A percentile compares a stretch with the other conserved stretches of the same genome.
phyloP scores from a whole-genome alignment of 2,113 vertebrate species.

The Gavia stellata region DNA sequence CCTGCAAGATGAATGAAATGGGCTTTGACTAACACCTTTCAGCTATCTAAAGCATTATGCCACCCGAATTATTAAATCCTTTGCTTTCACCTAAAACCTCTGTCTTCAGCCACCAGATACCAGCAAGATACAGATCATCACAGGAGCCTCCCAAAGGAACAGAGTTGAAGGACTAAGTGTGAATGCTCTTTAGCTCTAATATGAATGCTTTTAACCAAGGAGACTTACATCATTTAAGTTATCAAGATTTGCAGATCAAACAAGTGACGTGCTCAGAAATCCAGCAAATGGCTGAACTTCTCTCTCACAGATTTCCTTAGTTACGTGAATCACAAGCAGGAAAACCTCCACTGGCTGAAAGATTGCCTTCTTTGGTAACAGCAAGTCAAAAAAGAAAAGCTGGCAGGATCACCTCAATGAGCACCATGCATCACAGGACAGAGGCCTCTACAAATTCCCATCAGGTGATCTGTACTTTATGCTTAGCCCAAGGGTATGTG shows the following conservation, averaged over 20 bases:
- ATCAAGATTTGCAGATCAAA: conserved; percentile 19
- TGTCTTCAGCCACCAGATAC: neutral
- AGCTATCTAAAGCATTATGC: neutral
- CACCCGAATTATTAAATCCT: neutral
- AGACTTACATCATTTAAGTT: neutral
- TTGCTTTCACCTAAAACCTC: neutral
- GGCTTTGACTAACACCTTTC: neutral
- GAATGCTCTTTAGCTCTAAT: neutral
- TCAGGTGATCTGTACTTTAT: neutral
- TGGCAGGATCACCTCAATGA: neutral
- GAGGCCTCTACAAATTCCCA: neutral
- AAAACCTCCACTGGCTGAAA: neutral
- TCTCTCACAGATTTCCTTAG: neutral
- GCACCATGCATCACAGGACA: neutral
- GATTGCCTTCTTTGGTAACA: neutral
- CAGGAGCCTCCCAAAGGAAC: neutral
- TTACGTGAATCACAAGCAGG: neutral
- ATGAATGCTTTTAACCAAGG: neutral
- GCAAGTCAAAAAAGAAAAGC: neutral
- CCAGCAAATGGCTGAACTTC: neutral
- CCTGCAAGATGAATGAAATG: neutral
- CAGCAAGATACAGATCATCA: neutral
- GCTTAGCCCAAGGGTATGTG: neutral
- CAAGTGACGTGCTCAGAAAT: neutral
- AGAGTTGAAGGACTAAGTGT: neutral